Evolutionary conservation across 2,888 invertebrate genomes (phyloP).

Genomic region (Agrilus biguttatus): DNA sequence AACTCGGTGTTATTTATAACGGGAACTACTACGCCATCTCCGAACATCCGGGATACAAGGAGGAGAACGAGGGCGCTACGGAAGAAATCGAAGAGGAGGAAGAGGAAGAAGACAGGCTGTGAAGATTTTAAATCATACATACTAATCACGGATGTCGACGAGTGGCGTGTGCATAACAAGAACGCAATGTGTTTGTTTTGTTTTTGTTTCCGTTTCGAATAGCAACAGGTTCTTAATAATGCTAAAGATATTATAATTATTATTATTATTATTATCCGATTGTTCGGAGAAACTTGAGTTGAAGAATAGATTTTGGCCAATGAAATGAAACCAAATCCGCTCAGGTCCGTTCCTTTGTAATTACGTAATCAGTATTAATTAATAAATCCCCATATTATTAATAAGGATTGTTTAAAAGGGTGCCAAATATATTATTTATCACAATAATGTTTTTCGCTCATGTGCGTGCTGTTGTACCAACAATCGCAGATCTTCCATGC

Average conservation of each 20-base stretch:
- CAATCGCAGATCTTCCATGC: no score
- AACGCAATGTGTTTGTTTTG: no score
- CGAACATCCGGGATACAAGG: constrained; percentile 87
- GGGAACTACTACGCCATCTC: constrained; percentile 91
- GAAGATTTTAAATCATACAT: constrained; percentile 12
- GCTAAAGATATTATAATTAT: background rate
- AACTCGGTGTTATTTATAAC: constrained; percentile 87
- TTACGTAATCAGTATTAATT: no score
- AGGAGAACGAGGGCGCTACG: constrained; percentile 73
- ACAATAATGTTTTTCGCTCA: background rate
- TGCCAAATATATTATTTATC: no score
- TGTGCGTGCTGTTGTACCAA: constrained; percentile 9
- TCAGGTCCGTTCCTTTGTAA: no score
- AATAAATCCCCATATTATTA: no score
- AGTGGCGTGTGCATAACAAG: background rate
- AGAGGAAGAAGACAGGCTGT: constrained; percentile 50
- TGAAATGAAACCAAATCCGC: no score
- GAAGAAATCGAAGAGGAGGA: constrained; percentile 78
- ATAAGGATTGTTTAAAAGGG: no score
- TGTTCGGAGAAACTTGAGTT: no score
- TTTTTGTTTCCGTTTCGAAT: background rate
- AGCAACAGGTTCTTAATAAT: background rate
- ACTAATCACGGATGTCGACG: background rate
- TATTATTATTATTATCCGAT: no score
- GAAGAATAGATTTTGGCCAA: background rate